Percentiles rank a stretch among this genome's conserved stretches.
phyloP scores from a whole-genome alignment of 2,797 vertebrate genomes.

The Leontocebus nigricollis region DNA sequence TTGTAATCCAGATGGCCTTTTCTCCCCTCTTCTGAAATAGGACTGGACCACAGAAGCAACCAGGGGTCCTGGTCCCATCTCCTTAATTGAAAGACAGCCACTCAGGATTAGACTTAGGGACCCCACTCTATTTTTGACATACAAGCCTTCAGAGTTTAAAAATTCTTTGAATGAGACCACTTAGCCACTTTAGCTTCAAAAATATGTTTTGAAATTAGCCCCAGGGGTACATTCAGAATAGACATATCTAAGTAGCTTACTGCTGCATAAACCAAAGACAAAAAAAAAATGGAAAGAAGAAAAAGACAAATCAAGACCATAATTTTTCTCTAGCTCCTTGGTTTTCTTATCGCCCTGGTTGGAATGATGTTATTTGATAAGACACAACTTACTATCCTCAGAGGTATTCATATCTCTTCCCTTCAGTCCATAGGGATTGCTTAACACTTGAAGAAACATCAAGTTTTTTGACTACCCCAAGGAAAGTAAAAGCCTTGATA shows the following conservation, averaged over 20 bases:
- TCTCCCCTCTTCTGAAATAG: not conserved
- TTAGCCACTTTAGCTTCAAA: slow-evolving; percentile 49
- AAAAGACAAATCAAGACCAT: not conserved
- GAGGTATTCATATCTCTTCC: slow-evolving; percentile 23
- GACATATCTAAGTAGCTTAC: not conserved
- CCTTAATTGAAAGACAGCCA: not conserved
- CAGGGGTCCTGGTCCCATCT: not conserved
- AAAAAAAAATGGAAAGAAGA: not conserved
- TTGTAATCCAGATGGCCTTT: not conserved
- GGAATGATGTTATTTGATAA: slow-evolving; percentile 51
- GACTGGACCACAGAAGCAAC: not conserved
- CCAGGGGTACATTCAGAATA: not conserved
- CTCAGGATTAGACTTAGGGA: not conserved
- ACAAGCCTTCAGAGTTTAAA: slow-evolving; percentile 12
- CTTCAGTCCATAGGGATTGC: not conserved
- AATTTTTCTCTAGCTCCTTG: slow-evolving; percentile 35
- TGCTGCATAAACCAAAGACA: not conserved
- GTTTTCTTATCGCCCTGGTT: slow-evolving; percentile 33
- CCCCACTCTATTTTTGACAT: not conserved
- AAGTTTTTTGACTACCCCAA: not conserved
- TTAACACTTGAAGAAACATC: slow-evolving; percentile 31
- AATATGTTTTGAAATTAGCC: slow-evolving; percentile 39
- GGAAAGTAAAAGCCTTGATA: not conserved
- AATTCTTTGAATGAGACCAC: slow-evolving; percentile 24
- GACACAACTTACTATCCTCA: slow-evolving; percentile 18